phyloP scores from a whole-genome alignment of 1,140 invertebrate species.

The Orchesella cincta region DNA sequence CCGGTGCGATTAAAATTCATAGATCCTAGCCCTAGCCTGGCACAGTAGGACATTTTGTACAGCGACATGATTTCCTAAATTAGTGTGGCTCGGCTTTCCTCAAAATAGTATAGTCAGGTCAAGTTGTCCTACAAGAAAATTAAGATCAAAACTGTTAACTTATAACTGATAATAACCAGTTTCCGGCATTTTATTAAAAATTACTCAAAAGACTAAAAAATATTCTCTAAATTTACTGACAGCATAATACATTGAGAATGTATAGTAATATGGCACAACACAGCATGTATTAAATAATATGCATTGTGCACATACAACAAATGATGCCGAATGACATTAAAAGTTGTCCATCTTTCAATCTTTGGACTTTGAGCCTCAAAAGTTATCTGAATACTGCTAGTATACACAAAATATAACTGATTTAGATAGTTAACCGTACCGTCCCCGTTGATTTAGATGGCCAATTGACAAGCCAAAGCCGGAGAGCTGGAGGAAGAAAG shows the following conservation, averaged over 20 bases:
- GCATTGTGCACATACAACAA: not conserved
- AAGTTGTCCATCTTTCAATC: constrained; percentile 3
- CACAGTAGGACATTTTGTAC: not conserved
- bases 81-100: not conserved
- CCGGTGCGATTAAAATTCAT: not conserved
- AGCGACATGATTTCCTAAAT: constrained; percentile 7
- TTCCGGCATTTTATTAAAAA: not conserved
- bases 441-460: not conserved
- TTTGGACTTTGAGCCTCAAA: constrained; percentile 20
- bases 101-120: not conserved
- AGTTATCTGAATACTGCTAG: not conserved
- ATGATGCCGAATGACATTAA: not conserved
- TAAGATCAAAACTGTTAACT: constrained; percentile 1
- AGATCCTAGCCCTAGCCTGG: not conserved
- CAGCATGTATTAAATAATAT: not conserved
- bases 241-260: not conserved
- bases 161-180: not conserved
- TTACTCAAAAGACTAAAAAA: not conserved
- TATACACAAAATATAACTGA: not conserved
- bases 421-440: not conserved
- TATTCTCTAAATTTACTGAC: not conserved
- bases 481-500: not conserved
- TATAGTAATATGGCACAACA: not conserved
- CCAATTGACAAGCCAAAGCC: not conserved
- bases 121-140: not conserved